Evolutionary conservation across 2,888 invertebrate genomes (phyloP).

Genomic region (Tuberolachnus salignus): DNA sequence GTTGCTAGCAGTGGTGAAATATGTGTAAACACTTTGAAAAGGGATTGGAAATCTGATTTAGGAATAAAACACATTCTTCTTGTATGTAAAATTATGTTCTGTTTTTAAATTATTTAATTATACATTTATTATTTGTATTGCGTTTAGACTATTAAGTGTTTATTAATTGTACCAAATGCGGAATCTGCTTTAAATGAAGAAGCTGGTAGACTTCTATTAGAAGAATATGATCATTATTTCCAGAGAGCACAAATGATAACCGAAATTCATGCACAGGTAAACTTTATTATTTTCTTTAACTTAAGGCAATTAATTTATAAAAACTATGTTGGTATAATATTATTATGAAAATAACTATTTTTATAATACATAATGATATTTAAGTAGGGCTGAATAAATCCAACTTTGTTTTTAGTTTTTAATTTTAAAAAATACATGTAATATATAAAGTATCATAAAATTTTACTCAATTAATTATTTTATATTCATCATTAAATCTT

Average conservation of each 20-base stretch:
- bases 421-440: too few species aligned
- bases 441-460: too few species aligned
- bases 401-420: too few species aligned
- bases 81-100: constrained; percentile 64
- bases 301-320: background rate
- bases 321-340: background rate
- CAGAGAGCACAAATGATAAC: constrained; percentile 88
- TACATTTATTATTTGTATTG: background rate
- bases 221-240: constrained; percentile 92
- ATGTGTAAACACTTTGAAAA: constrained; percentile 94
- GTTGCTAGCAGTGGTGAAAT: constrained; percentile 91
- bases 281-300: constrained; percentile 47
- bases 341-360: background rate
- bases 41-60: constrained; percentile 95
- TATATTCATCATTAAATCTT: too few species aligned
- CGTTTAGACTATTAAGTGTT: constrained; percentile 84
- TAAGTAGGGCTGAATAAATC: too few species aligned
- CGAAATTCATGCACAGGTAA: constrained; percentile 83
- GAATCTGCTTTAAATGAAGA: constrained; percentile 97
- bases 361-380: too few species aligned
- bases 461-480: too few species aligned
- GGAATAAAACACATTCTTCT: constrained; percentile 93
- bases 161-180: constrained; percentile 95
- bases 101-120: background rate
- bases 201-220: constrained; percentile 89